Evolutionary conservation across 1,140 invertebrate species (phyloP).

Genomic region (Chionoecetes opilio): DNA sequence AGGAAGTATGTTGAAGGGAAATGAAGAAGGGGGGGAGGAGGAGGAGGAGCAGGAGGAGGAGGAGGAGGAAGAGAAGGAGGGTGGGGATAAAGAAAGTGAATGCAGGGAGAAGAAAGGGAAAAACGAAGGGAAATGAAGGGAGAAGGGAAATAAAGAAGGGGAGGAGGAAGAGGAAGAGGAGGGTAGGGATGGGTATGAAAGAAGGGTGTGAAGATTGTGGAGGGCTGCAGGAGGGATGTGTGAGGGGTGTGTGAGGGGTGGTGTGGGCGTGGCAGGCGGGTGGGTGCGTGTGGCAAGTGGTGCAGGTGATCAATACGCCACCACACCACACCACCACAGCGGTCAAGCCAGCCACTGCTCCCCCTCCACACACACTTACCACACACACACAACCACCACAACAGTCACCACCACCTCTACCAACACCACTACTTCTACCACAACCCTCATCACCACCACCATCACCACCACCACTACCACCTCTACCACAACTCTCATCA

Average conservation of each 20-base stretch:
- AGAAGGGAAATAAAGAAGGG: neutral
- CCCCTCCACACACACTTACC: neutral
- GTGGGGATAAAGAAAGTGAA: neutral
- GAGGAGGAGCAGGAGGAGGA: neutral
- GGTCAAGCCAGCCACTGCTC: neutral
- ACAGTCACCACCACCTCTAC: neutral
- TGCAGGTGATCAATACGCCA: neutral
- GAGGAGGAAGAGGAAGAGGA: neutral
- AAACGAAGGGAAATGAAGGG: neutral
- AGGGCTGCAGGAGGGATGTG: neutral
- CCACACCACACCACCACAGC: neutral
- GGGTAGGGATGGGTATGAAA: neutral
- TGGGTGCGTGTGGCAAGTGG: constrained; percentile 34
- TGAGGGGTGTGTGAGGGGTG: neutral
- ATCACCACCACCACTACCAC: neutral
- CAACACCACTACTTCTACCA: neutral
- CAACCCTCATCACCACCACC: no score
- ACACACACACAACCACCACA: neutral
- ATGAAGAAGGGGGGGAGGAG: neutral
- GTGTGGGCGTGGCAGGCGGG: neutral
- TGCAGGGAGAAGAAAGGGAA: neutral
- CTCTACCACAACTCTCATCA: neutral
- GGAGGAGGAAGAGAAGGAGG: neutral
- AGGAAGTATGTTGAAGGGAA: neutral
- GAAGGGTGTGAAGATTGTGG: neutral